A percentile compares a stretch with the other conserved stretches of the same genome.
phyloP scores from a whole-genome alignment of 2,113 vertebrate genomes.

The Acinonyx jubatus region DNA sequence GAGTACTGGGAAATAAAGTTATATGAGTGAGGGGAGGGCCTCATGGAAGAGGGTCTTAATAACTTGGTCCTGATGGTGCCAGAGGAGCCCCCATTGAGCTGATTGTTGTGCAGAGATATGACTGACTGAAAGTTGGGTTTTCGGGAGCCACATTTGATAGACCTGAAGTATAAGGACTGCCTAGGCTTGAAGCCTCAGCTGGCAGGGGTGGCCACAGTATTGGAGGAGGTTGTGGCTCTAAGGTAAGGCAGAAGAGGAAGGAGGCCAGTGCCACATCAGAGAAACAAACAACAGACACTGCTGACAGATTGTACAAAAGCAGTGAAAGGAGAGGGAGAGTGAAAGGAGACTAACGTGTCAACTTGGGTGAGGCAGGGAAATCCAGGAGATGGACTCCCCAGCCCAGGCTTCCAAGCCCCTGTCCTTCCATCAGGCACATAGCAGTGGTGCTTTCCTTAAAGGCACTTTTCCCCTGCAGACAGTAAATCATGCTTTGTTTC shows the following conservation, averaged over 20 bases:
- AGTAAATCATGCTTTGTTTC: not conserved
- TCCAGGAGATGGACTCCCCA: not conserved
- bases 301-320: slow-evolving; percentile 46
- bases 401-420: not conserved
- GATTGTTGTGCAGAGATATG: not conserved
- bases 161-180: not conserved
- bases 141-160: not conserved
- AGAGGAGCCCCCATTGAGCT: not conserved
- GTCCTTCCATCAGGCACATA: not conserved
- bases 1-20: not conserved
- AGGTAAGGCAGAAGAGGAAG: not conserved
- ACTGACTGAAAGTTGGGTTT: not conserved
- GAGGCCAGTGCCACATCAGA: slow-evolving; percentile 16
- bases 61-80: not conserved
- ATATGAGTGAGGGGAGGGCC: not conserved
- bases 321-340: not conserved
- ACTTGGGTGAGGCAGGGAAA: not conserved
- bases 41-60: not conserved
- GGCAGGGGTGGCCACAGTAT: not conserved
- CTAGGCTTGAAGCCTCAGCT: not conserved
- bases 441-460: not conserved
- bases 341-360: not conserved
- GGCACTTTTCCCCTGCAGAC: not conserved
- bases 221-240: not conserved
- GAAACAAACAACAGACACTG: slow-evolving; percentile 41